Conservation (phyloP, 2,113 vertebrate species). For the Heptranchias perlo region DNA sequence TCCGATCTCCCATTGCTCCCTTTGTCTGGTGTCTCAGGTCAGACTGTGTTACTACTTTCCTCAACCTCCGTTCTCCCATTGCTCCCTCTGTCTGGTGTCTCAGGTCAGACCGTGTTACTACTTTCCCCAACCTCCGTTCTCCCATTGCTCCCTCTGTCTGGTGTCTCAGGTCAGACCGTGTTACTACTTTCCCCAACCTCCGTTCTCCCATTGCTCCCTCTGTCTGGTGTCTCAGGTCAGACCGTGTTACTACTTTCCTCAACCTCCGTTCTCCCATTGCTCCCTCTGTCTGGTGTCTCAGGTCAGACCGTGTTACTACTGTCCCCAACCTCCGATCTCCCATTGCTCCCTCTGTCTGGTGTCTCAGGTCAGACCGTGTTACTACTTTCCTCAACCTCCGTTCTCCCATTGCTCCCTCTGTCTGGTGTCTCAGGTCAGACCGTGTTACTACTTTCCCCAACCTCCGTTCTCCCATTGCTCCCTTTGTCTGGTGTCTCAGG, state of each 20-base stretch:
- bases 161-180: not conserved
- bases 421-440: not conserved
- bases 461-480: not conserved
- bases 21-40: not conserved
- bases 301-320: not conserved
- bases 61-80: slow-evolving; percentile 12
- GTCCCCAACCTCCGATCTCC: not conserved
- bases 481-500: not conserved
- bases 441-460: not conserved
- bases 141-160: not conserved
- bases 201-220: not conserved
- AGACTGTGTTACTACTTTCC: not conserved
- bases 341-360: not conserved
- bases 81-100: not conserved
- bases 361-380: too few species aligned
- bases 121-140: not conserved
- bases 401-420: not conserved
- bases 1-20: not conserved
- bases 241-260: not conserved
- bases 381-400: not conserved
- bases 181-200: not conserved
- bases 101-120: not conserved
- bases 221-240: not conserved
- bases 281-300: not conserved
- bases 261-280: not conserved